Evolutionary conservation across 1,140 invertebrate genomes (phyloP), one percentile per base, ranked within the genome.

Genomic region (Danaus melanippus): DNA sequence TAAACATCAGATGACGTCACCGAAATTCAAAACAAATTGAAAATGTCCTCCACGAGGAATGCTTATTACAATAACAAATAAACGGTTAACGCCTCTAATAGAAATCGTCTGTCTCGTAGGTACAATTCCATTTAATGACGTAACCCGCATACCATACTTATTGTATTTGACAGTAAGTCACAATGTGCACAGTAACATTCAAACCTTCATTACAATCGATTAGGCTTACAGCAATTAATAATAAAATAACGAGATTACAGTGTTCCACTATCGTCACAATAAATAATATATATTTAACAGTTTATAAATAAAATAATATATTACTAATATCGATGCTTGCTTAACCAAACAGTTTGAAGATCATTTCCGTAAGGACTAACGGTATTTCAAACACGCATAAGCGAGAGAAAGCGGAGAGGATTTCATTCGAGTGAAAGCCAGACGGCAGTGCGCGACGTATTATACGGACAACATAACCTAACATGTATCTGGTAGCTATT

Each of bases 401-500:
- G 52, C 66, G 68, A 71, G 79, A 74, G 81, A 83, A 85, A 85
- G 80, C 80, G 77, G 69, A 56, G 73, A 81, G 74, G 69, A 79
- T 79, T 77, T 75, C 69, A 67, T 77, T 60, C 67, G 53, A 75
- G 81, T 83, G 83, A 84, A 86, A 86, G 75, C 74, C 49, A 58
- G 68, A 50, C 60, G 71, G 42, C 78, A 75, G 80, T 74, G 68
- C 58, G 71, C 74, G 62, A 59, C 67, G 69, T 74, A 68, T 66
- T 64, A 69, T 40, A 62, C 69, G 71, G 66, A 65, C 72, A 69
- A 70, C 58, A 77, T 75, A 79, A 80, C 77, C 74, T 81, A 75
- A 74, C 53, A 86, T 86, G 81, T 74, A 78, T 46, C 47, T 81
- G 53, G 73, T 80, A 54, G 70, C 71, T 46, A 71, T 67, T 9